phyloP scores from a whole-genome alignment of 2,797 vertebrate species.

The Tapirus indicus region DNA sequence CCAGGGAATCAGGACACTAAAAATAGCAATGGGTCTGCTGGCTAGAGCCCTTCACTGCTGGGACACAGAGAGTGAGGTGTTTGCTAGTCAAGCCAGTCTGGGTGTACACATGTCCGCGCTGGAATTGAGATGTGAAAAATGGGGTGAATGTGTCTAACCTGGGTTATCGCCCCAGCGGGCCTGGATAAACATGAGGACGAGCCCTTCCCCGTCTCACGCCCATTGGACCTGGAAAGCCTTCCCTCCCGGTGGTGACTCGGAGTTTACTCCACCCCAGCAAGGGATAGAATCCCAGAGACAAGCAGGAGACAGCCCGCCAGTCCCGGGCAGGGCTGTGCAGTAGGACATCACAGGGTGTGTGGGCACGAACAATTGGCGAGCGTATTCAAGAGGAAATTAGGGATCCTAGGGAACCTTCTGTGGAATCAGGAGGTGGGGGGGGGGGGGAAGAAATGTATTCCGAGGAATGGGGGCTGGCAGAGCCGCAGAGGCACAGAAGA shows the following conservation, averaged over 20 bases:
- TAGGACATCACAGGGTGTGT: rapidly evolving
- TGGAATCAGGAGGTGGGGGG: rapidly evolving
- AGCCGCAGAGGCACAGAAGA: neutral
- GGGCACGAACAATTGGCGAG: rapidly evolving
- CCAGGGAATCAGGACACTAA: rapidly evolving
- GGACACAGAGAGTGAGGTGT: rapidly evolving
- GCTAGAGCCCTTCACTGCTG: rapidly evolving
- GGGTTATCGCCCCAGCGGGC: neutral
- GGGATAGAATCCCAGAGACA: rapidly evolving
- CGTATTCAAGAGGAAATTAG: rapidly evolving
- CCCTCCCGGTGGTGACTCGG: neutral
- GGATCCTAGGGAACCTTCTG: rapidly evolving
- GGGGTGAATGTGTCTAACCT: rapidly evolving
- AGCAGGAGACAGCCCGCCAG: rapidly evolving
- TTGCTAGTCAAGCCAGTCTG: no score
- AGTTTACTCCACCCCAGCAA: neutral
- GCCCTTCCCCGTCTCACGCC: neutral
- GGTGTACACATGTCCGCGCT: rapidly evolving
- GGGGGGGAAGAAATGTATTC: neutral
- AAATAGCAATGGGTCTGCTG: rapidly evolving
- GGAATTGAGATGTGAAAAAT: rapidly evolving
- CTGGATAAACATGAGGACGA: rapidly evolving
- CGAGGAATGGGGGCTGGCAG: neutral
- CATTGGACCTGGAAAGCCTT: neutral
- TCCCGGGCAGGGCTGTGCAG: rapidly evolving